These are phyloP conservation scores for Agonopterix alstromeriana DNA, from an alignment of 2,888 invertebrate genomes.

Conservation along the genomic window DNA sequence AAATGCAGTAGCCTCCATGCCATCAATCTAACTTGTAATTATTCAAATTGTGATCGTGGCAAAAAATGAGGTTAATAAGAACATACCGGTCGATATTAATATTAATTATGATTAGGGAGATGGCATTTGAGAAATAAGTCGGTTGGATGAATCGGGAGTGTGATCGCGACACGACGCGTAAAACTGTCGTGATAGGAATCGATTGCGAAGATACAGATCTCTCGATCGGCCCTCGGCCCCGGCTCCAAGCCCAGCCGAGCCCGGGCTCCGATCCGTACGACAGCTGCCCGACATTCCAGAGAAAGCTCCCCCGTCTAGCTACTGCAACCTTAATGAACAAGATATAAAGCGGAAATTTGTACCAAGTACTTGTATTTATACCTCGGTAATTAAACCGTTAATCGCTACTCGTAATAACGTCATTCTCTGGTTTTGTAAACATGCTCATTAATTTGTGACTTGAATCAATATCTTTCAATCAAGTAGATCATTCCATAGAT, in stretches of 20 bases:
- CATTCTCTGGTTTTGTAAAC: slow-evolving; percentile 4
- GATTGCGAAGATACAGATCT: slow-evolving; percentile 56
- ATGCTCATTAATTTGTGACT: slow-evolving; percentile 4
- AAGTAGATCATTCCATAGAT: too few species aligned
- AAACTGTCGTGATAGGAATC: slow-evolving; percentile 70
- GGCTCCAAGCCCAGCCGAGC: slow-evolving; percentile 11
- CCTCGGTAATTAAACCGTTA: slow-evolving; percentile 10
- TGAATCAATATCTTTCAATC: too few species aligned
- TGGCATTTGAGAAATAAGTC: slow-evolving; percentile 9
- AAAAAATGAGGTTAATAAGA: slow-evolving; percentile 8
- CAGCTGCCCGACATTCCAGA: slow-evolving; percentile 51
- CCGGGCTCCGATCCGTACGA: slow-evolving; percentile 32
- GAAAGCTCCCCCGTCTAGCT: slow-evolving; percentile 33
- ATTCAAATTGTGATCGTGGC: slow-evolving; percentile 1
- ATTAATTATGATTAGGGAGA: slow-evolving; percentile 1
- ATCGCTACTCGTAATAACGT: slow-evolving; percentile 7
- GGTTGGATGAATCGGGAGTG: slow-evolving; percentile 33
- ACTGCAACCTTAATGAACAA: slow-evolving; percentile 31
- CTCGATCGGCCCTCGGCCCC: slow-evolving; percentile 27
- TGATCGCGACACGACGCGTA: slow-evolving; percentile 58
- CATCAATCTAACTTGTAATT: neutral
- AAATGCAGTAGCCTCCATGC: neutral
- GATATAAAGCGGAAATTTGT: slow-evolving; percentile 21
- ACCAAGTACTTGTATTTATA: neutral
- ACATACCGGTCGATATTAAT: neutral